Base-by-base conservation (phyloP, 1,140 invertebrate genomes). In the Acromyrmex heyeri region DNA sequence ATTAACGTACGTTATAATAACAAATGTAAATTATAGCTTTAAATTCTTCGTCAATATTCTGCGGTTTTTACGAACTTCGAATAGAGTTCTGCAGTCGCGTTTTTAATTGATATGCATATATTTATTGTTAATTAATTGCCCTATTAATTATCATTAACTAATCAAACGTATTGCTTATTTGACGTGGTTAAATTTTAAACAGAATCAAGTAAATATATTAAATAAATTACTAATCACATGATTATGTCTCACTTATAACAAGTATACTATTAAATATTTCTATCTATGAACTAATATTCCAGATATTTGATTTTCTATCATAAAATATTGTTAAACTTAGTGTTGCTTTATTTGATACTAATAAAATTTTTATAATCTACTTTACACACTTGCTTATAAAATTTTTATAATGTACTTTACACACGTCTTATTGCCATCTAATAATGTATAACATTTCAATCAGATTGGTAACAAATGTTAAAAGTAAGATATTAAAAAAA, bases 11-110 rank as follows among this genome's bases (percentile, higher is more conserved):
- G 38, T 18, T 48, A 38, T 44, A 44, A 81, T 44, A 70, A 18
- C 7, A 1, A 50, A 30, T 12, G 18, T 81, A 59, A 82, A 81
- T 21, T 57, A 48, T 44, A 65, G 34, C 18, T 78, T 50, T 34
- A 81, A 7, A 69, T 57, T 55, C 8, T 57, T 55, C 30, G 38
- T 48, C 14, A 48, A 55, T 61, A 48, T 61, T 30, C 44, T 44
- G 3, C 24, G 57, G 14, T 59, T 82, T 61, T 73, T 30, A 57
- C 18, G 4, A 57, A 30, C 30, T 44, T 44, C 3, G 4, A 16
- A n/a, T 27, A 34, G 6, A 0, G 3, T 21, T 48, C 1, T 18
- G 7, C 48, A 0, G 3, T n/a, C 24, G 24, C 21, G 14, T 81
- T 81, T 69, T 38, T 24, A 24, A 38, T 8, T 38, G 6, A 30